These are phyloP conservation scores for Regulus satrapa DNA, from an alignment of 2,113 vertebrate genomes.

Conservation along the genomic window DNA sequence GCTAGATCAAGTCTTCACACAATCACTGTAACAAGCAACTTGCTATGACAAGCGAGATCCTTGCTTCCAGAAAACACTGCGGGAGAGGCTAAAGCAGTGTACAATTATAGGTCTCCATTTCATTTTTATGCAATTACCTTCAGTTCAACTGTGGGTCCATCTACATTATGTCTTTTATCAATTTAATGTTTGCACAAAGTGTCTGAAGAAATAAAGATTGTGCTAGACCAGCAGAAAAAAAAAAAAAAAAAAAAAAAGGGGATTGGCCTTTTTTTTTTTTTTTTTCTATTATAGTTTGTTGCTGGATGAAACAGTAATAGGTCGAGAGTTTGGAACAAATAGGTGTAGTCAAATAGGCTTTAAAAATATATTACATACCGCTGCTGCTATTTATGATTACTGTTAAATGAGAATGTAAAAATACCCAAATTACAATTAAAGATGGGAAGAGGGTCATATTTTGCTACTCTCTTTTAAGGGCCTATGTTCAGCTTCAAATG, in stretches of 20 bases:
- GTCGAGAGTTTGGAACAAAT: constrained; percentile 33
- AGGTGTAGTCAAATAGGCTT: constrained; percentile 42
- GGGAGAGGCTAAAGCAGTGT: constrained; percentile 52
- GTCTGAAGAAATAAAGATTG: constrained; percentile 74
- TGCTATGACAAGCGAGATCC: constrained; percentile 51
- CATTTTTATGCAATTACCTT: constrained; percentile 73
- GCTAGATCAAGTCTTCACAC: constrained; percentile 52
- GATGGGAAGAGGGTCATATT: background rate
- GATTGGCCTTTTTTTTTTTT: background rate
- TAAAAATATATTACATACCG: constrained; percentile 37
- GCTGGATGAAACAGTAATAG: constrained; percentile 36
- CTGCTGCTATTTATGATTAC: constrained; percentile 40
- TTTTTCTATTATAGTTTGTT: background rate
- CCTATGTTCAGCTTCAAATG: background rate
- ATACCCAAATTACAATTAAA: constrained; percentile 7
- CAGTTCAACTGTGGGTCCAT: constrained; percentile 54
- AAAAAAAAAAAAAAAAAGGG: constrained; percentile 23
- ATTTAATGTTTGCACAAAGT: constrained; percentile 71
- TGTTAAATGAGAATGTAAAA: constrained; percentile 45
- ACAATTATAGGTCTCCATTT: constrained; percentile 74
- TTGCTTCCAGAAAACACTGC: constrained; percentile 67
- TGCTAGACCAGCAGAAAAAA: constrained; percentile 43
- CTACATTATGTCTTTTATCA: constrained; percentile 64
- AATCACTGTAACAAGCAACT: constrained; percentile 62
- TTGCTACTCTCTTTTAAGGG: background rate